Evolutionary conservation across 2,888 invertebrate genomes (phyloP).

Genomic region (Caenorhabditis virilis): DNA sequence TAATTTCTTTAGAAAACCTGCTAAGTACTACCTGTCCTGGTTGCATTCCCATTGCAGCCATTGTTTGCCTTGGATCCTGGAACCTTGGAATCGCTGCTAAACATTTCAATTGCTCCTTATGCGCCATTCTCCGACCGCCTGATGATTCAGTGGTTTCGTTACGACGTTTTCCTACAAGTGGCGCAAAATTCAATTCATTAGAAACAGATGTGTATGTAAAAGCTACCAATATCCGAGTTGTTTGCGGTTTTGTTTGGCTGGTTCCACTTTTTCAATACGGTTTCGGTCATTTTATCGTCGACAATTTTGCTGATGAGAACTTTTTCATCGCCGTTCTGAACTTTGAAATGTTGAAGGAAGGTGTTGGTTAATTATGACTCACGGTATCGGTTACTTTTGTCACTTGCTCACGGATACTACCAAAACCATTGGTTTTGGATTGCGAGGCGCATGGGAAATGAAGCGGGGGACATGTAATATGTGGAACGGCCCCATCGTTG

Average conservation of each 20-base stretch:
- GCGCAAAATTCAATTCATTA: not conserved
- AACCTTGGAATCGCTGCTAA: conserved; percentile 54
- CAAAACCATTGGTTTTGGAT: conserved; percentile 55
- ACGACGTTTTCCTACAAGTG: conserved; percentile 43
- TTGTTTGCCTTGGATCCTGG: conserved; percentile 40
- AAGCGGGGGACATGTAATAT: conserved; percentile 45
- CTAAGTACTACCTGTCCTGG: too few species aligned
- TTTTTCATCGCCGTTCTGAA: conserved; percentile 46
- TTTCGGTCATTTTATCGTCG: conserved; percentile 54
- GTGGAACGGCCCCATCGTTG: conserved; percentile 52
- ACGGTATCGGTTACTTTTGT: conserved; percentile 50
- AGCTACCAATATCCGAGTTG: conserved; percentile 49
- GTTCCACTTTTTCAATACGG: conserved; percentile 50
- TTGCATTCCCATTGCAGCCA: conserved; percentile 25
- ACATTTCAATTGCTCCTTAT: conserved; percentile 47
- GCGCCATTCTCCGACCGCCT: conserved; percentile 53
- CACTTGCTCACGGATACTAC: conserved; percentile 56
- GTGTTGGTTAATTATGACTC: not conserved
- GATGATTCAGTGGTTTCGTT: conserved; percentile 35
- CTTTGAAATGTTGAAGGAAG: not conserved
- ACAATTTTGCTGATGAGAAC: conserved; percentile 53
- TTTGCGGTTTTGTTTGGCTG: conserved; percentile 56
- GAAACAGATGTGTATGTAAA: not conserved
- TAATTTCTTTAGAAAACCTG: too few species aligned
- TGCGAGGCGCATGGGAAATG: conserved; percentile 49